These are phyloP conservation scores for Porites lobata DNA, from an alignment of 92 coral and sea anemone genomes.

Conservation along the genomic window DNA sequence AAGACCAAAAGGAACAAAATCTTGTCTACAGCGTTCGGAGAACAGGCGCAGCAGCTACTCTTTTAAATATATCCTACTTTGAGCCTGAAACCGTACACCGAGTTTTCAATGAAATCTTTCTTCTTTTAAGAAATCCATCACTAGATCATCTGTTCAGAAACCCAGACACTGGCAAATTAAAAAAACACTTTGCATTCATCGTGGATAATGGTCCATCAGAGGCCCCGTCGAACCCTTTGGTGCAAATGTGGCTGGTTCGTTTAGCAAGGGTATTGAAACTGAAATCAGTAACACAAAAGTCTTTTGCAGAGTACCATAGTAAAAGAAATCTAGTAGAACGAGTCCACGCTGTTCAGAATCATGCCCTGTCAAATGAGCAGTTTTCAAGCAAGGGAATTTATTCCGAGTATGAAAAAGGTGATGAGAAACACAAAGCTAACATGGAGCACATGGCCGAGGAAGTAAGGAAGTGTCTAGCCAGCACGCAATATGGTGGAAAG, in stretches of 20 bases:
- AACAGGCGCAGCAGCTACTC: constrained; percentile 68
- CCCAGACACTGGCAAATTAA: constrained; percentile 71
- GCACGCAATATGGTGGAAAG: too few relatives aligned
- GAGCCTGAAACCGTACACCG: constrained; percentile 67
- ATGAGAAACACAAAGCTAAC: neutral
- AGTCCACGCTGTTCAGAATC: constrained; percentile 6
- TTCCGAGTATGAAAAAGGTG: too few relatives aligned
- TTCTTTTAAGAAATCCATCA: constrained; percentile 59
- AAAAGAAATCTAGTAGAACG: too few relatives aligned
- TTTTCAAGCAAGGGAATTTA: constrained; percentile 23
- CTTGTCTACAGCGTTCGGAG: constrained; percentile 39
- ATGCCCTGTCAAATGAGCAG: constrained; percentile 18
- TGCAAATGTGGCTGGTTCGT: constrained; percentile 53
- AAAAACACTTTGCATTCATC: constrained; percentile 69
- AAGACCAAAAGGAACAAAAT: neutral
- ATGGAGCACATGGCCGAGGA: neutral
- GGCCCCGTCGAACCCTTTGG: constrained; percentile 57
- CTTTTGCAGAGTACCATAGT: too few relatives aligned
- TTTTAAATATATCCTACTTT: constrained; percentile 43
- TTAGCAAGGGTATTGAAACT: constrained; percentile 20
- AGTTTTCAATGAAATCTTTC: constrained; percentile 61
- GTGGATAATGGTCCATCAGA: constrained; percentile 85
- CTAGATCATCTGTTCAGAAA: constrained; percentile 66
- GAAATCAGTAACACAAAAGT: constrained; percentile 25
- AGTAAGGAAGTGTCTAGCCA: too few relatives aligned